A percentile compares a stretch with the other conserved stretches of the same genome.
These are phyloP conservation scores for Zygothrica quintamaculata DNA, from an alignment of 2,888 invertebrate species.

Conservation along the genomic window DNA sequence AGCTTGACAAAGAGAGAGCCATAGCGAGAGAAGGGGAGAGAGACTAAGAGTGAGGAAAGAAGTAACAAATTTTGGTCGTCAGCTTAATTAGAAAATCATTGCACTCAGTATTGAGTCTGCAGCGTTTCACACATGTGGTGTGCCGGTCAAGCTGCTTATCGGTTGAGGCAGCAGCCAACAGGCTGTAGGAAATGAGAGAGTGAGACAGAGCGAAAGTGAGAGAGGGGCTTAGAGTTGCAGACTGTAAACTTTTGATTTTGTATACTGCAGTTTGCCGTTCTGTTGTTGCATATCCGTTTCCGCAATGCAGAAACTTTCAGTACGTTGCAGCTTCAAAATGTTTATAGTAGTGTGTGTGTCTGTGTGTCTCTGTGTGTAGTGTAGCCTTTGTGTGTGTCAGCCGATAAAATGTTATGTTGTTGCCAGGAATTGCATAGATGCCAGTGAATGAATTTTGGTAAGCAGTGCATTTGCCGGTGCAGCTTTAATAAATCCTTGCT, in stretches of 20 bases:
- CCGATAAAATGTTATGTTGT: constrained; percentile 39
- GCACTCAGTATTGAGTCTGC: constrained; percentile 21
- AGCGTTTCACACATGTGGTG: constrained; percentile 33
- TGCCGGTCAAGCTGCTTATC: constrained; percentile 38
- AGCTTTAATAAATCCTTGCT: constrained; percentile 45
- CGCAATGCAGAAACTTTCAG: constrained; percentile 49
- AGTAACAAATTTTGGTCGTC: constrained; percentile 8
- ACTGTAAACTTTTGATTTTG: constrained; percentile 4
- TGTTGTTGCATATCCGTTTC: constrained; percentile 42
- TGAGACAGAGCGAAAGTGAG: no score
- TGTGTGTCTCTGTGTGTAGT: no score
- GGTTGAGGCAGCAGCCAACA: constrained; percentile 4
- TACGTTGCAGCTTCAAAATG: constrained; percentile 1
- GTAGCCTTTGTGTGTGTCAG: constrained; percentile 15
- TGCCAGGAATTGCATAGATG: constrained; percentile 19
- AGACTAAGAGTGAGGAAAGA: not conserved
- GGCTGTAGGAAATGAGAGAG: no score
- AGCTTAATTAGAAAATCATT: constrained; percentile 43
- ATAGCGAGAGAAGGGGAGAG: no score
- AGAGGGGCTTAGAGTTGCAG: no score
- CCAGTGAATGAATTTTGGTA: constrained; percentile 42
- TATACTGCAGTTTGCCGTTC: constrained; percentile 6
- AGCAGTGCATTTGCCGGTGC: constrained; percentile 19
- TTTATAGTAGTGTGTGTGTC: no score
- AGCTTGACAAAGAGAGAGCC: not conserved